phyloP scores from a whole-genome alignment of 37 sponge, comb jelly and placozoan species.

The Ianthella basta region DNA sequence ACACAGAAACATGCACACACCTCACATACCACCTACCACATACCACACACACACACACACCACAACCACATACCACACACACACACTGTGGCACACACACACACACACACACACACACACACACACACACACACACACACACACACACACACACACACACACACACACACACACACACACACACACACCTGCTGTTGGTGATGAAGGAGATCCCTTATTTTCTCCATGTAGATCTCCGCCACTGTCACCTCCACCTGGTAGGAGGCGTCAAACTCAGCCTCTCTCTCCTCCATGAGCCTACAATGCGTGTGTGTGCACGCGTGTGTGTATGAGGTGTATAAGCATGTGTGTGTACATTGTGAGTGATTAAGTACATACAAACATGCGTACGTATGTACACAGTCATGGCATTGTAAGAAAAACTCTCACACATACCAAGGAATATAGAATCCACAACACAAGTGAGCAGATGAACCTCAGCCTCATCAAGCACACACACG shows the following conservation, averaged over 20 bases:
- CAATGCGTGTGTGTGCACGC: neutral
- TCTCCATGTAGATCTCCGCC: slow-evolving; percentile 69
- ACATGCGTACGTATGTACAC: no score
- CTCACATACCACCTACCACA: no score
- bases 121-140: slow-evolving; percentile 7
- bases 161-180: slow-evolving; percentile 22
- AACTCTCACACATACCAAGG: neutral
- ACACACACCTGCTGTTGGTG: slow-evolving; percentile 8
- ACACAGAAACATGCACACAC: no score
- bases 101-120: neutral
- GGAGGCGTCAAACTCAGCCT: slow-evolving; percentile 5
- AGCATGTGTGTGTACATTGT: neutral
- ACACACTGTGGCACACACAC: neutral
- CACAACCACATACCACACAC: neutral
- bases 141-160: slow-evolving; percentile 5
- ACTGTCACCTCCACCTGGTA: slow-evolving; percentile 44
- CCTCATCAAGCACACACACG: neutral
- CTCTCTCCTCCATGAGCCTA: slow-evolving; percentile 56
- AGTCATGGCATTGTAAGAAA: neutral
- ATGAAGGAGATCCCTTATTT: slow-evolving; percentile 51
- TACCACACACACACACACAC: no score
- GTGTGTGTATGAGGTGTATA: neutral
- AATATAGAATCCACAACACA: slow-evolving; percentile 47
- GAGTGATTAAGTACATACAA: no score
- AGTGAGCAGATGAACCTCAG: slow-evolving; percentile 61